These are phyloP conservation scores for Strigamia crassipes DNA, from an alignment of 2,888 invertebrate species.

Conservation along the genomic window DNA sequence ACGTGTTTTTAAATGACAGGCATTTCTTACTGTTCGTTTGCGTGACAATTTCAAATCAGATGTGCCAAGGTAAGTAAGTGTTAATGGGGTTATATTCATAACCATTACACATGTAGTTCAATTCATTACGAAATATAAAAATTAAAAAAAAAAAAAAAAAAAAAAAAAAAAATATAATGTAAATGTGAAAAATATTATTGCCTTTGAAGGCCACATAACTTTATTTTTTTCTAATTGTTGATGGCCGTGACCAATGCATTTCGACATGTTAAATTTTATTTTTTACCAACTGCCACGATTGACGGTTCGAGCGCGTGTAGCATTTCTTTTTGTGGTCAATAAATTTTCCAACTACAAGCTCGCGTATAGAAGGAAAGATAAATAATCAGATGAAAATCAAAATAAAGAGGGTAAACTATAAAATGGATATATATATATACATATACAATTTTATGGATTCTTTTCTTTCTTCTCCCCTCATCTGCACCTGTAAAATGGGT, in stretches of 20 bases:
- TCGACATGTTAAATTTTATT: not conserved
- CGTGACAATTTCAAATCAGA: not conserved
- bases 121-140: not conserved
- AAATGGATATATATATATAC: not conserved
- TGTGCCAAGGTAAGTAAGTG: not conserved
- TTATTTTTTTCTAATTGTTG: constrained; percentile 1
- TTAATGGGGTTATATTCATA: constrained; percentile 11
- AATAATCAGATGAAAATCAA: not conserved
- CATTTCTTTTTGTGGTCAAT: not conserved
- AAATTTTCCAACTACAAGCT: not conserved
- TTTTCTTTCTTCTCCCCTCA: not conserved
- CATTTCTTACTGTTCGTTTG: not conserved
- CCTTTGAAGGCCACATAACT: constrained; percentile 5
- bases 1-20: not conserved
- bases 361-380: not conserved
- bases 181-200: not conserved
- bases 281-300: not conserved
- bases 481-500: constrained; percentile 3
- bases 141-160: not conserved
- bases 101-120: not conserved
- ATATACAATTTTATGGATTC: not conserved
- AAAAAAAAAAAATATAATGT: not conserved
- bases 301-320: not conserved
- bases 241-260: constrained; percentile 32
- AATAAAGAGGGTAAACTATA: not conserved